A percentile compares a stretch with the other conserved stretches of the same genome.
Conservation (phyloP, 2,797 vertebrate genomes). For the Sternarchorhynchus goeldii region DNA sequence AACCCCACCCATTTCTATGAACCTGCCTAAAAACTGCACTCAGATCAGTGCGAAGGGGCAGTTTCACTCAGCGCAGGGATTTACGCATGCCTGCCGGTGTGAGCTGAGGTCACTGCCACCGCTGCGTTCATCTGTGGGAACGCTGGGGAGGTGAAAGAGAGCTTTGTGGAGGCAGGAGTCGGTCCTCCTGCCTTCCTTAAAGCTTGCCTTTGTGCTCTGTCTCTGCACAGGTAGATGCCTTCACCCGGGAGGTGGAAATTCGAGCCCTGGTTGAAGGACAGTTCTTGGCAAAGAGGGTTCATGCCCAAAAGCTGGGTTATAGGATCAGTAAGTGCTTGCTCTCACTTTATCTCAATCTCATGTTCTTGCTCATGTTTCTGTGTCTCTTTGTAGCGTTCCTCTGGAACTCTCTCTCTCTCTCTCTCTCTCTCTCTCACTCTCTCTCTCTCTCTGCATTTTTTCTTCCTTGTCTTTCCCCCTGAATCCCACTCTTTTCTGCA, state of each 20-base stretch:
- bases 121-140: slow-evolving; percentile 40
- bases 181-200: slow-evolving; percentile 31
- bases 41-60: slow-evolving; percentile 20
- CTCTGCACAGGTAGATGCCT: slow-evolving; percentile 74
- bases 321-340: slow-evolving; percentile 81
- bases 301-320: slow-evolving; percentile 90
- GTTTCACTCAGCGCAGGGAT: slow-evolving; percentile 15
- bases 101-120: slow-evolving; percentile 34
- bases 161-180: slow-evolving; percentile 36
- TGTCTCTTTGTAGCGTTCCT: slow-evolving; percentile 1
- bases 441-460: slow-evolving; percentile 1
- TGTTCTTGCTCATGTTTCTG: slow-evolving; percentile 7
- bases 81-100: slow-evolving; percentile 9
- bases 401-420: neutral
- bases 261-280: slow-evolving; percentile 92
- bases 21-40: slow-evolving; percentile 5
- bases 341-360: slow-evolving; percentile 14
- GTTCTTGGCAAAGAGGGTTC: slow-evolving; percentile 90
- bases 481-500: neutral
- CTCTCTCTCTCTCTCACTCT: neutral
- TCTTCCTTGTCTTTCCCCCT: neutral
- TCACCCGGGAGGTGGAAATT: slow-evolving; percentile 82
- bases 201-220: slow-evolving; percentile 41
- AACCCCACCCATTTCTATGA: neutral
- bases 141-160: slow-evolving; percentile 15